Conservation (phyloP, 2,113 vertebrate species). For the Trematomus loennbergii region DNA sequence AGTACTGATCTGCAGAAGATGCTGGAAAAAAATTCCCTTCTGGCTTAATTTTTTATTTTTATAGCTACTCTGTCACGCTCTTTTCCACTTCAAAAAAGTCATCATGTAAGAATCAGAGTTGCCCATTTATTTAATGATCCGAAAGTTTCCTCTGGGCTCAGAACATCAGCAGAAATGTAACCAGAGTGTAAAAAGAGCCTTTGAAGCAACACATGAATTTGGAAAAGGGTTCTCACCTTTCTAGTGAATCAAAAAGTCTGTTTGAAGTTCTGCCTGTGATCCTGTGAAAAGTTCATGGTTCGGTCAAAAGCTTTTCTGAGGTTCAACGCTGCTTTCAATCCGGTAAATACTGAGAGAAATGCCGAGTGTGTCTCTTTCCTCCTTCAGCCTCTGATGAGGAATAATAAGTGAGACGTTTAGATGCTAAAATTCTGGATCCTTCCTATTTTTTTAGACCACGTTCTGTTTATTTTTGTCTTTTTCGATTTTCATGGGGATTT, state of each 20-base stretch:
- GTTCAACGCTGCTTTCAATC: slow-evolving; percentile 19
- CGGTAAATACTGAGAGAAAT: slow-evolving; percentile 24
- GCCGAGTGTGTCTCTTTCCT: background rate
- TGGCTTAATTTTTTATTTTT: background rate
- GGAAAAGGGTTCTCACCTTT: slow-evolving; percentile 46
- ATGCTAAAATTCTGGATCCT: slow-evolving; percentile 7
- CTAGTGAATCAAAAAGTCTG: slow-evolving; percentile 50
- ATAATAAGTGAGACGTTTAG: background rate
- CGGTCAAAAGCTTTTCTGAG: slow-evolving; percentile 54
- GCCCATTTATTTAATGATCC: slow-evolving; percentile 2
- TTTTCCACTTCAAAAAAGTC: too few relatives aligned
- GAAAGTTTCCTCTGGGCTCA: background rate
- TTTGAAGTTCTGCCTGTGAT: slow-evolving; percentile 58
- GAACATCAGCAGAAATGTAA: slow-evolving; percentile 19
- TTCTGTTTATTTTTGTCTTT: slow-evolving; percentile 45
- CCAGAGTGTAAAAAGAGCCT: slow-evolving; percentile 34
- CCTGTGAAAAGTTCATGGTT: slow-evolving; percentile 52
- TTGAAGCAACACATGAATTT: slow-evolving; percentile 12
- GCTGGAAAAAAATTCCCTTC: background rate
- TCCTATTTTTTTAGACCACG: background rate
- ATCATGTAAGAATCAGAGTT: slow-evolving; percentile 8
- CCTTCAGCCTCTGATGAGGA: background rate
- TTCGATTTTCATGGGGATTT: slow-evolving; percentile 28
- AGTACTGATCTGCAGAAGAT: background rate
- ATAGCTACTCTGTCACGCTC: too few relatives aligned